These are phyloP conservation scores for Calidris pygmaea DNA, from an alignment of 2,113 vertebrate species.

Conservation along the genomic window DNA sequence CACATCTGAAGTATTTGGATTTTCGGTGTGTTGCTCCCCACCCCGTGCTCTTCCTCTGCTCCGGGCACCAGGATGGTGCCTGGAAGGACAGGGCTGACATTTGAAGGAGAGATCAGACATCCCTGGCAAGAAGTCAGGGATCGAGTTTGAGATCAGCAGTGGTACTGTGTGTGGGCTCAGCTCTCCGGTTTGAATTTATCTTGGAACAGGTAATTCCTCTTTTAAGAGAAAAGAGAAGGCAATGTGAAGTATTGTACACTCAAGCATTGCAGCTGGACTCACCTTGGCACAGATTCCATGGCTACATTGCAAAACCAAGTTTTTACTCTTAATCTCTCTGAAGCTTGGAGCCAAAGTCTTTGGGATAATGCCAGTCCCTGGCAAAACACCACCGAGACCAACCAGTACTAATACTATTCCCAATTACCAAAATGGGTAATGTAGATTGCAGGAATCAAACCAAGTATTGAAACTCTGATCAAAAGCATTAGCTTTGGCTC, in stretches of 20 bases:
- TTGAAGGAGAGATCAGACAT: conserved; percentile 39
- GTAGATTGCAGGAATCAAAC: not conserved
- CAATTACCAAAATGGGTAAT: not conserved
- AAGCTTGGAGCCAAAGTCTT: not conserved
- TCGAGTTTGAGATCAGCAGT: not conserved
- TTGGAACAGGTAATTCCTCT: not conserved
- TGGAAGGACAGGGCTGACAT: conserved; percentile 41
- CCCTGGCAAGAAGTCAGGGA: conserved; percentile 30
- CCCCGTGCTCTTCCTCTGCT: not conserved
- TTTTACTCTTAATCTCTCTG: conserved; percentile 5
- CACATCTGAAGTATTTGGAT: not conserved
- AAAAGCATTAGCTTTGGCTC: not conserved
- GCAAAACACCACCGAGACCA: not conserved
- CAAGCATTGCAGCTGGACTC: not conserved
- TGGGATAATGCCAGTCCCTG: not conserved
- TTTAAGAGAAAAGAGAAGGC: not conserved
- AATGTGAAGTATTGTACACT: not conserved
- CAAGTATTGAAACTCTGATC: not conserved
- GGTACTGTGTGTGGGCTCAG: not conserved
- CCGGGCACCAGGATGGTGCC: not conserved
- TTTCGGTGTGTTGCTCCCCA: not conserved
- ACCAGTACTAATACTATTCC: not conserved
- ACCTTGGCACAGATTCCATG: not conserved
- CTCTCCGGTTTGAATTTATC: not conserved
- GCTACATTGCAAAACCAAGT: not conserved